Evolutionary conservation across 2,888 invertebrate genomes (phyloP).

Genomic region (Drosophila ustulata): DNA sequence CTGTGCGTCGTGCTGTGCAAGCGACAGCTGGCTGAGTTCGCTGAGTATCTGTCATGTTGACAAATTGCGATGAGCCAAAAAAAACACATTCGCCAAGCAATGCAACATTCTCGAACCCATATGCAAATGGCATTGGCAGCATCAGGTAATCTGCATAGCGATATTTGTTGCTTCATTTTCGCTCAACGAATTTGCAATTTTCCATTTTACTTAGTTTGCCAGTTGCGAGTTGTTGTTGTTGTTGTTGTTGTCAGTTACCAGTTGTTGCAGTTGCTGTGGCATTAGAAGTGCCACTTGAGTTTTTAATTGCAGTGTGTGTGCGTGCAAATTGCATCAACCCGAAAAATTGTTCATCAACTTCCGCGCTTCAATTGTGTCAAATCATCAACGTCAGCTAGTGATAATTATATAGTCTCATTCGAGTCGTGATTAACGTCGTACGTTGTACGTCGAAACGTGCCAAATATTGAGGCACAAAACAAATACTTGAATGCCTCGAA

Average conservation of each 20-base stretch:
- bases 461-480: slow-evolving; percentile 13
- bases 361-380: slow-evolving; percentile 14
- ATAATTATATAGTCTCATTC: slow-evolving; percentile 17
- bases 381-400: slow-evolving; percentile 14
- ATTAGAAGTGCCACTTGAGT: slow-evolving; percentile 20
- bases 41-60: slow-evolving; percentile 63
- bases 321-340: slow-evolving; percentile 30
- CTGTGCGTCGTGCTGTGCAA: not conserved
- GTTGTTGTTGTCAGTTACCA: not conserved
- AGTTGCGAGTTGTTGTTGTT: not conserved
- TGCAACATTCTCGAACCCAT: slow-evolving; percentile 19
- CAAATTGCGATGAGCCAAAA: slow-evolving; percentile 61
- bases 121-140: slow-evolving; percentile 61
- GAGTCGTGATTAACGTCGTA: not conserved
- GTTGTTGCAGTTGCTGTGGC: slow-evolving; percentile 8
- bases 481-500: not conserved
- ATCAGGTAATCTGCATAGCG: slow-evolving; percentile 36
- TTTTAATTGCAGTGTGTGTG: slow-evolving; percentile 30
- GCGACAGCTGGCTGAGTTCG: slow-evolving; percentile 5
- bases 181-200: slow-evolving; percentile 4
- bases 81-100: not conserved
- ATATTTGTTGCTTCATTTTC: slow-evolving; percentile 22
- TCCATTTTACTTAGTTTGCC: not conserved
- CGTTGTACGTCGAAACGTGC: slow-evolving; percentile 36
- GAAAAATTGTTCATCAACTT: slow-evolving; percentile 16